Base-by-base conservation (phyloP, 2,888 invertebrate species). In the Dryocosmus kuriphilus region DNA sequence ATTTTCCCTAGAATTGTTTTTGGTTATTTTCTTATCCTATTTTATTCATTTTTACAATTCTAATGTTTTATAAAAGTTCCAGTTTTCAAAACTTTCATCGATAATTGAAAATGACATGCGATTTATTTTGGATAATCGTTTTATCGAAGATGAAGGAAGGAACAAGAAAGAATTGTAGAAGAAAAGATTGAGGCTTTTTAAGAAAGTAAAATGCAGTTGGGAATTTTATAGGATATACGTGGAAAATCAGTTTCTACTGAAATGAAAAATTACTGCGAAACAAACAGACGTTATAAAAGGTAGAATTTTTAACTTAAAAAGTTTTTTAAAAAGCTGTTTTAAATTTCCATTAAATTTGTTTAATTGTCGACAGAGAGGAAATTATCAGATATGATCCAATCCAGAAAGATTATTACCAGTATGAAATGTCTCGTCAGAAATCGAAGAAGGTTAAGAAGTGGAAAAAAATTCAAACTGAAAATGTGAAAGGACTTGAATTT, bases 31-130 rank as follows among this genome's bases (percentile, higher is more conserved):
- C 16, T 16, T 41, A 5, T 41, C 41, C 41, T 16, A 16, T 41
- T 5, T 1, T 41, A 41, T 41, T 41, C 16, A 41, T 41, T 41
- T 9, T 16, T 16, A 16, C 16, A 19, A 55, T 55, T 55, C n/a
- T 22, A 55, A 55, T 22, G 19, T 22, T 76, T 60, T 75, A 73
- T 77, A 81, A 80, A 80, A 83, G 46, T 84, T 90, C 65, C 83
- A 95, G 95, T 92, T 95, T 86, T 92, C 96, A 89, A 94, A 95
- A 91, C 93, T 97, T 85, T 96, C 96, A 93, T 94, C 94, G 67
- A 94, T 93, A 86, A 95, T 94, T 91, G 95, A 95, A 89, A 94
- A 95, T 89, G 97, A 97, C 92, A 93, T 95, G 86, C 93, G 97
- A 88, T 97, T 97, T 92, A 92, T 92, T 83, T 92, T 97, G 87